Percentiles rank a stretch among this genome's conserved stretches.
Conservation (phyloP, 2,888 invertebrate species). For the Ochlodes sylvanus region DNA sequence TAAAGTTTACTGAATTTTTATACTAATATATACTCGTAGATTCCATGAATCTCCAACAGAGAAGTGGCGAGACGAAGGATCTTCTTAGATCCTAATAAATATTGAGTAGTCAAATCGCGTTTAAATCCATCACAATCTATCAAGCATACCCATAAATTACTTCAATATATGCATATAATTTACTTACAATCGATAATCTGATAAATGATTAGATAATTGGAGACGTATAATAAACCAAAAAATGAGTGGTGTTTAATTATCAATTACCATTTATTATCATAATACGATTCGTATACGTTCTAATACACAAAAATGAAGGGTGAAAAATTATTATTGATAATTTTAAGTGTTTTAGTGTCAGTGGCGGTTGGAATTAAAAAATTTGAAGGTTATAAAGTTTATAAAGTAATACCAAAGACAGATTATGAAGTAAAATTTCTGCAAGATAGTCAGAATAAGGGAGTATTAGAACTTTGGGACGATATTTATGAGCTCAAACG, state of each 20-base stretch:
- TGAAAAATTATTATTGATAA: slow-evolving; percentile 44
- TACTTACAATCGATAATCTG: slow-evolving; percentile 22
- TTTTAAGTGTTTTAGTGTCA: slow-evolving; percentile 44
- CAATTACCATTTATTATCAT: slow-evolving; percentile 21
- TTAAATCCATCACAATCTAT: too few relatives aligned
- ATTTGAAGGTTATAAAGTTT: slow-evolving; percentile 86
- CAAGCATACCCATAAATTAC: not conserved
- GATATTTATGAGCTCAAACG: slow-evolving; percentile 62
- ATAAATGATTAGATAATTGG: slow-evolving; percentile 43
- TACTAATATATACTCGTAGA: too few relatives aligned
- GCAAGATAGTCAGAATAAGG: slow-evolving; percentile 67
- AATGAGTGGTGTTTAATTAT: slow-evolving; percentile 3
- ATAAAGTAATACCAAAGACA: slow-evolving; percentile 79
- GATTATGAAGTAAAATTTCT: slow-evolving; percentile 76
- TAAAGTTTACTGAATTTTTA: too few relatives aligned
- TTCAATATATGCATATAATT: not conserved
- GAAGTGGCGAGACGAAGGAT: too few relatives aligned
- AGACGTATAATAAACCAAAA: slow-evolving; percentile 7
- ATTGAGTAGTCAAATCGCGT: too few relatives aligned
- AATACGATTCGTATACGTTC: slow-evolving; percentile 3
- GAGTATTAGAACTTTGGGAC: slow-evolving; percentile 68
- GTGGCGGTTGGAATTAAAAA: slow-evolving; percentile 50
- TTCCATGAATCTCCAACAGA: too few relatives aligned
- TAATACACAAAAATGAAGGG: slow-evolving; percentile 51
- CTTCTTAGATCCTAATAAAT: too few relatives aligned